phyloP scores from a whole-genome alignment of 2,888 invertebrate genomes.

The Apodemia zela region DNA sequence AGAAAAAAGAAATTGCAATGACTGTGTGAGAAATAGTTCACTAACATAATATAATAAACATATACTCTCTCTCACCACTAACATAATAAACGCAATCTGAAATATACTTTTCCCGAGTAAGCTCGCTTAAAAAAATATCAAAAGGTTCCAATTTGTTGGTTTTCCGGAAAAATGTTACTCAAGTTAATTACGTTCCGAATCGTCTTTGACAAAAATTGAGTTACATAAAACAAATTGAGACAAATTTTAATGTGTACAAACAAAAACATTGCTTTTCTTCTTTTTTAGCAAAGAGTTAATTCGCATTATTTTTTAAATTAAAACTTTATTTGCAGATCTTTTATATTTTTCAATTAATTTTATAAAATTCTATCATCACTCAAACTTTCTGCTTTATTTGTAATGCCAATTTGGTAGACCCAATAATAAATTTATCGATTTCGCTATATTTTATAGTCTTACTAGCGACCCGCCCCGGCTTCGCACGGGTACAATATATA shows the following conservation, averaged over 20 bases:
- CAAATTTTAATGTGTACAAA: neutral
- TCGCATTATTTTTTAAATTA: neutral
- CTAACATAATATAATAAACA: too few relatives aligned
- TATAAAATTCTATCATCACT: too few relatives aligned
- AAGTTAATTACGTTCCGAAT: neutral
- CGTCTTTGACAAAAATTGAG: constrained; percentile 10
- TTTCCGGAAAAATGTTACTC: neutral
- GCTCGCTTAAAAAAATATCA: neutral
- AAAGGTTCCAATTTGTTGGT: neutral
- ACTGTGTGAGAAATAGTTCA: too few relatives aligned
- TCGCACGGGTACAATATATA: too few relatives aligned
- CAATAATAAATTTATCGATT: too few relatives aligned
- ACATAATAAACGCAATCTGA: neutral
- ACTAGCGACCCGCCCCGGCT: too few relatives aligned
- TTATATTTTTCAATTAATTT: neutral
- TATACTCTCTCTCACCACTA: too few relatives aligned
- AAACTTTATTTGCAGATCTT: neutral
- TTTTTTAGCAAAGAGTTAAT: neutral
- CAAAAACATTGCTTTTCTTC: constrained; percentile 1
- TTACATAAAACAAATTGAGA: constrained; percentile 1
- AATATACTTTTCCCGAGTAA: neutral
- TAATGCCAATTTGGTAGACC: too few relatives aligned
- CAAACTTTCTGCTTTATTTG: too few relatives aligned
- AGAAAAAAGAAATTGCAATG: too few relatives aligned
- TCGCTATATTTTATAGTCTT: too few relatives aligned